A percentile compares a stretch with the other conserved stretches of the same genome.
phyloP scores from a whole-genome alignment of 2,888 invertebrate genomes.

The Ptilodon capucinus region DNA sequence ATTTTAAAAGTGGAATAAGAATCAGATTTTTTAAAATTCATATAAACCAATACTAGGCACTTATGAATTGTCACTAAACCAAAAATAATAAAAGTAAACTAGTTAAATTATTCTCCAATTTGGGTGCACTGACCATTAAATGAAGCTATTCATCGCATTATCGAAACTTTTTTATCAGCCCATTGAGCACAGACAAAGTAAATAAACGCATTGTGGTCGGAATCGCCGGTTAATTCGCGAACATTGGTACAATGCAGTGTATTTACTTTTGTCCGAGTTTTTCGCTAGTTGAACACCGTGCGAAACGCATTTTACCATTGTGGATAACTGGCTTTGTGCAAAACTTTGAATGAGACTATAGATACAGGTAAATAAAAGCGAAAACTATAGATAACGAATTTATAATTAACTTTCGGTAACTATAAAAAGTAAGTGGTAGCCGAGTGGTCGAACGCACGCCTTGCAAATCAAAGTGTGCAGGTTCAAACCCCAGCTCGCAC shows the following conservation, averaged over 20 bases:
- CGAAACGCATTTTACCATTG: slow-evolving; percentile 22
- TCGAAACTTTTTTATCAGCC: slow-evolving; percentile 46
- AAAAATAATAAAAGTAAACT: background rate
- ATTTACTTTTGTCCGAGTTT: slow-evolving; percentile 33
- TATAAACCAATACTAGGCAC: too few species aligned
- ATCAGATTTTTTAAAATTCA: too few species aligned
- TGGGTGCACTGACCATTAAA: background rate
- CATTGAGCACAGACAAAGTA: slow-evolving; percentile 38
- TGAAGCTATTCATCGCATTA: background rate
- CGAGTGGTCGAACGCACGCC: too few species aligned
- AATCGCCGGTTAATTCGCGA: slow-evolving; percentile 31
- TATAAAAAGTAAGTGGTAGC: too few species aligned
- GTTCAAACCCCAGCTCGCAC: too few species aligned
- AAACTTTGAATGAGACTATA: too few species aligned
- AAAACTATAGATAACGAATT: too few species aligned
- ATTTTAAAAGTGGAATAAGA: too few species aligned
- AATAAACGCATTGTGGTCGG: slow-evolving; percentile 26
- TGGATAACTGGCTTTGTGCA: background rate
- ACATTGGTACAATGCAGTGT: slow-evolving; percentile 37
- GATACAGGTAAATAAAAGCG: too few species aligned
- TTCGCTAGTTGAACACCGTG: slow-evolving; percentile 40
- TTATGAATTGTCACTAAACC: too few species aligned
- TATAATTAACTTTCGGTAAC: too few species aligned
- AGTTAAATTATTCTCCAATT: background rate
- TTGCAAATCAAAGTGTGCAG: too few species aligned